A percentile compares a stretch with the other conserved stretches of the same genome.
These are phyloP conservation scores for Catharus minimus DNA, from an alignment of 2,113 vertebrate genomes.

Conservation along the genomic window DNA sequence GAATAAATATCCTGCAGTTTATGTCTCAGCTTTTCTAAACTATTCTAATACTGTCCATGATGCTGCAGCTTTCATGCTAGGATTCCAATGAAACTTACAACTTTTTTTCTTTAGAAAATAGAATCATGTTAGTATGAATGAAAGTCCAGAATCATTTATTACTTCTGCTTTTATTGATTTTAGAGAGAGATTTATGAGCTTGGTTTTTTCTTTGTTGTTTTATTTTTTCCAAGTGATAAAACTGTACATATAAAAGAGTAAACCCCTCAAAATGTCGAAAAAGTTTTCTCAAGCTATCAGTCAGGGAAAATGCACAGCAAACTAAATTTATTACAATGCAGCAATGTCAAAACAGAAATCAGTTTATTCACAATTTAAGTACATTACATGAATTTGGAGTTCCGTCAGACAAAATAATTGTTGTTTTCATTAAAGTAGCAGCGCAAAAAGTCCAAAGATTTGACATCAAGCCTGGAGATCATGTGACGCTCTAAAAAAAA, in stretches of 20 bases:
- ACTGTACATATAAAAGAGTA: neutral
- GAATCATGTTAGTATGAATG: neutral
- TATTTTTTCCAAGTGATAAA: neutral
- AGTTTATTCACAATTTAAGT: neutral
- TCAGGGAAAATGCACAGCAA: neutral
- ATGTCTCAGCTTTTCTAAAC: rapidly evolving
- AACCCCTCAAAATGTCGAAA: conserved; percentile 18
- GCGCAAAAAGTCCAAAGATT: neutral
- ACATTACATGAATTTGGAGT: neutral
- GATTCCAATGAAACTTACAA: neutral
- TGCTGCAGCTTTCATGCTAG: neutral
- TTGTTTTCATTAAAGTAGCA: neutral
- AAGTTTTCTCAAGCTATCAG: conserved; percentile 7
- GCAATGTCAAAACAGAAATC: neutral
- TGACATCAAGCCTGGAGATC: neutral
- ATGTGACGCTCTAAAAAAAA: neutral
- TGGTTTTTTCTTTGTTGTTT: neutral
- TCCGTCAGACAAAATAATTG: neutral
- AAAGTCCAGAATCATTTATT: neutral
- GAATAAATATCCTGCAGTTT: neutral
- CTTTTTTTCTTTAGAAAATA: neutral
- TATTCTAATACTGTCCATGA: neutral
- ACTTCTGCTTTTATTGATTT: conserved; percentile 36
- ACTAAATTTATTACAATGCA: neutral
- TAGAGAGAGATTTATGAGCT: conserved; percentile 4